Base-by-base conservation (phyloP, 2,797 vertebrate genomes). In the Telmatherina bonti region DNA sequence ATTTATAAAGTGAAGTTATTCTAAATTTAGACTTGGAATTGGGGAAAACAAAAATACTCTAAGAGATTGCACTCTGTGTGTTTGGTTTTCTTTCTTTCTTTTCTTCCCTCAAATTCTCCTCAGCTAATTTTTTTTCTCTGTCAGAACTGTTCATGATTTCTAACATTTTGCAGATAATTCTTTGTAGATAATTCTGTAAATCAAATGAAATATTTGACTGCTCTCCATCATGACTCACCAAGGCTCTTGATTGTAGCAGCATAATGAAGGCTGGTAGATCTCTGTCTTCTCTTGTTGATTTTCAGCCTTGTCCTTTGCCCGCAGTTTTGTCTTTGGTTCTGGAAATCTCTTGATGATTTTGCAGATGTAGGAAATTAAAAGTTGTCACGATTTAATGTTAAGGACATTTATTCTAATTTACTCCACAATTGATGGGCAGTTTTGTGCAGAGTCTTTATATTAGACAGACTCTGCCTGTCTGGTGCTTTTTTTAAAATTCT, bases 21-120 rank as follows among this genome's bases (percentile, higher is more conserved):
- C 84, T 62, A 88, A 84, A 84, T 86, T 81, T 89, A 86, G 72
- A 79, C 71, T 49, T 45, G 36, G 70, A 79, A 67, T 70, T 69
- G 9, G 13, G 38, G 33, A 24, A 74, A 64, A 73, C 47, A 76
- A 72, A 85, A 85, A 72, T 31, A 81, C 51, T 51, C 7, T 5
- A 36, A 54, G 65, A 26, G 35, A 57, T 66, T 45, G 13, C 2
- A 22, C 22, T 45, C 18, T 22, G 27, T 59, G 29, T 16, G 38
- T 31, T 35, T 56, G 22, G 27, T 2, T 30, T 31, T 57, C 18
- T 52, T 16, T 24, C 47, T 60, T 3, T 35, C 33, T 59, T 55
- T 35, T 59, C 49, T 5, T 5, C 41, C 7, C 13, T 12, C 7
- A 2, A 38, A 49, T 11, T 49, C 24, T 24, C 22, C n/a, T 10